A percentile compares a stretch with the other conserved stretches of the same genome.
Conservation (phyloP, 1,140 invertebrate species). For the Paraescarpia echinospica region DNA sequence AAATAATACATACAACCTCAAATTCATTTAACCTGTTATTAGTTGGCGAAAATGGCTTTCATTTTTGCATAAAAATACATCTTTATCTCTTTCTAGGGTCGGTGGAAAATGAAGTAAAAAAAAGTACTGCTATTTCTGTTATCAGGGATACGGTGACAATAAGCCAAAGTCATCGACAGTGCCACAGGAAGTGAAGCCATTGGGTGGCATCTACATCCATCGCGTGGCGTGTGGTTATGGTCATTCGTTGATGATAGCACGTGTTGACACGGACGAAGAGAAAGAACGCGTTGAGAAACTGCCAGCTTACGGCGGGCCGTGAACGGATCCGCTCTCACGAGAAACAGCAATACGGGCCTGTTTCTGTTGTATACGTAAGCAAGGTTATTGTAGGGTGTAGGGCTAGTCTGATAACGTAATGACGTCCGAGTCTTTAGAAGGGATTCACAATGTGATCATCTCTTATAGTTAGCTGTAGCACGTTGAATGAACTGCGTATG, state of each 20-base stretch:
- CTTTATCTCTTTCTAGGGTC: too few species aligned
- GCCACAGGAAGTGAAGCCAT: constrained; percentile 83
- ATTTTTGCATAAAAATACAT: too few species aligned
- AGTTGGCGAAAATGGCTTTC: too few species aligned
- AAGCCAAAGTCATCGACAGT: constrained; percentile 79
- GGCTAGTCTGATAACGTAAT: background rate
- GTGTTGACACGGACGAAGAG: constrained; percentile 70
- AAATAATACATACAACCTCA: too few species aligned
- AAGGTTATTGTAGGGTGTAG: background rate
- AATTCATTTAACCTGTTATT: too few species aligned
- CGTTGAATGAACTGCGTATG: background rate
- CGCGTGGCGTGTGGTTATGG: constrained; percentile 80
- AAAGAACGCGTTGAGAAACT: constrained; percentile 66
- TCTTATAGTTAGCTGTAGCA: background rate
- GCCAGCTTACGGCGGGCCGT: constrained; percentile 61
- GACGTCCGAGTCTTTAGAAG: background rate
- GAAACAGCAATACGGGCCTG: background rate
- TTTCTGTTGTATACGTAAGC: background rate
- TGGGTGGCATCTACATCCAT: constrained; percentile 79
- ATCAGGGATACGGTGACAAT: constrained; percentile 82
- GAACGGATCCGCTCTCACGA: constrained; percentile 30
- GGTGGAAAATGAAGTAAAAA: too few species aligned
- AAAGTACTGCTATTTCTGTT: background rate
- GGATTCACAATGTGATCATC: background rate
- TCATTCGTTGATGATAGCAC: constrained; percentile 75